A percentile compares a stretch with the other conserved stretches of the same genome.
phyloP scores from a whole-genome alignment of 1,140 invertebrate genomes.

The Armadillidium nasatum region DNA sequence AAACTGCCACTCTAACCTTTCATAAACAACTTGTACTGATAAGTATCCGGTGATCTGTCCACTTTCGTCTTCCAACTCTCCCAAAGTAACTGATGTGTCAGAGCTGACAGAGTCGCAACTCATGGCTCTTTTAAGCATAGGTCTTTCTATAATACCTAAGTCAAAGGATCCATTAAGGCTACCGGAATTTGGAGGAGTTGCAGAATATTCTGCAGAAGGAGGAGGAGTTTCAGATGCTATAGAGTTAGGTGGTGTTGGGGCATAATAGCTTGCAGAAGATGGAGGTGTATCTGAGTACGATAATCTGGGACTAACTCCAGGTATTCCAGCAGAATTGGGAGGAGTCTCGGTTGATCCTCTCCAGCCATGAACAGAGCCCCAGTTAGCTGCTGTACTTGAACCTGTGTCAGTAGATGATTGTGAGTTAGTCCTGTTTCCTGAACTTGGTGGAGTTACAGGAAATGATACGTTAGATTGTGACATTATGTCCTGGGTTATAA shows the following conservation, averaged over 20 bases:
- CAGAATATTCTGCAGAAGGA: constrained; percentile 36
- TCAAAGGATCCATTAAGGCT: constrained; percentile 47
- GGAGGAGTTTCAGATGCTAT: constrained; percentile 30
- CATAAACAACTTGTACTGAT: constrained; percentile 70
- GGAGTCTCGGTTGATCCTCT: constrained; percentile 29
- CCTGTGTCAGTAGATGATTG: background rate
- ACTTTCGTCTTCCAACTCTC: constrained; percentile 61
- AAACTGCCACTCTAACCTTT: constrained; percentile 57
- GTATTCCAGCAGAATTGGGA: constrained; percentile 32
- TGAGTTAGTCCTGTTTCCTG: background rate
- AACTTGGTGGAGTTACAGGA: background rate
- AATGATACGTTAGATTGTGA: background rate
- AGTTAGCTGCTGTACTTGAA: background rate
- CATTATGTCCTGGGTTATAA: background rate
- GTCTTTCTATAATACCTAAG: background rate
- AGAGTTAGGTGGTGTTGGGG: constrained; percentile 36
- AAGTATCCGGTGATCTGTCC: constrained; percentile 66
- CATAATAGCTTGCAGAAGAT: constrained; percentile 30
- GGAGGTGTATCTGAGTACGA: constrained; percentile 40
- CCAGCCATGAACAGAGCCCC: background rate
- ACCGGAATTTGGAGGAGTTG: constrained; percentile 48
- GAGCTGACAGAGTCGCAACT: constrained; percentile 78
- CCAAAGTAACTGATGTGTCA: constrained; percentile 68
- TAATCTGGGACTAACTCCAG: constrained; percentile 9
- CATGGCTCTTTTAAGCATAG: constrained; percentile 60